A percentile compares a stretch with the other conserved stretches of the same genome.
Conservation (phyloP, 2,113 vertebrate genomes). For the Aramus guarauna region DNA sequence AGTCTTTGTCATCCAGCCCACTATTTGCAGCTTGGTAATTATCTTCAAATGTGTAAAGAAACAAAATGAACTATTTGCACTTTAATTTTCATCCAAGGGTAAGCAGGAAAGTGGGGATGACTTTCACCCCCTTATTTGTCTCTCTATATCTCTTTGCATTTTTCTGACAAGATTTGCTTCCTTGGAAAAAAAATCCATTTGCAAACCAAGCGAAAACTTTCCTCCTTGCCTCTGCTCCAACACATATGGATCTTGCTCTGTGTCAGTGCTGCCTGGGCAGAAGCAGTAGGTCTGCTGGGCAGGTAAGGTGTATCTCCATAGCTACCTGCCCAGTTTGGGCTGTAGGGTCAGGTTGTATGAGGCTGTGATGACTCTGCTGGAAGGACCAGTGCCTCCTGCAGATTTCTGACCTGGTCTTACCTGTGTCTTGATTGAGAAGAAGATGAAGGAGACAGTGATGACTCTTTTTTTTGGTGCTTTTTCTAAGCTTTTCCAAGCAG, state of each 20-base stretch:
- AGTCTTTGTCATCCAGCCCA: background rate
- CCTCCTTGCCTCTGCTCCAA: background rate
- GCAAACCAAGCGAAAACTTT: background rate
- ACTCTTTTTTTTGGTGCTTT: fast-evolving
- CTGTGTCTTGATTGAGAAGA: background rate
- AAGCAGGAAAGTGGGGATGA: background rate
- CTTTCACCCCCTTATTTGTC: background rate
- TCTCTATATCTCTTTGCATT: background rate
- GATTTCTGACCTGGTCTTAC: background rate
- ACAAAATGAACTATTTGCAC: background rate
- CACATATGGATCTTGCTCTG: background rate
- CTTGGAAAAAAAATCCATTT: background rate
- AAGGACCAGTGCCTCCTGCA: background rate
- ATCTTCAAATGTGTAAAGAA: background rate
- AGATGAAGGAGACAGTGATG: background rate
- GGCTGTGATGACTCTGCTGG: background rate
- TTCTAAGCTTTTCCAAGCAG: background rate
- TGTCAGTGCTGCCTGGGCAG: background rate
- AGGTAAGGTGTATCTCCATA: background rate
- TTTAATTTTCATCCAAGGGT: background rate
- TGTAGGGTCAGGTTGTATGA: background rate
- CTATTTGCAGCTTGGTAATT: background rate
- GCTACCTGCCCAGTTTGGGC: background rate
- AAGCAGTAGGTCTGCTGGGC: background rate
- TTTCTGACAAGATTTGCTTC: background rate